Evolutionary conservation across 2,797 vertebrate species (phyloP), one percentile per base, ranked within the genome.

Genomic region (Lates japonicus): DNA sequence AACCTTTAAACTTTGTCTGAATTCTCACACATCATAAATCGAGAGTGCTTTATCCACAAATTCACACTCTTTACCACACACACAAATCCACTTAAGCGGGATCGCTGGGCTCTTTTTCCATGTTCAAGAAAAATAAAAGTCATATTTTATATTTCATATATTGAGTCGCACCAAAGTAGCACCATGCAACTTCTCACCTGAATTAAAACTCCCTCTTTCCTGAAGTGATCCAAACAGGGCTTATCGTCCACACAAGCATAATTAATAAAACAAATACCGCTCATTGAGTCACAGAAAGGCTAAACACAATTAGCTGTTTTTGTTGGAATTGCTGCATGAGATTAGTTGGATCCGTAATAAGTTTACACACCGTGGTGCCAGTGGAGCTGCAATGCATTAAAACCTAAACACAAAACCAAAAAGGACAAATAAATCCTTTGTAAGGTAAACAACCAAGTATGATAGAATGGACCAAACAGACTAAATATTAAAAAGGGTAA

Each of bases 181-280:
- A 65, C 42, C 35, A 71, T 13, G 8, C 12, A 33, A 70, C 54
- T 60, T 76, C 22, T 48, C 55, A 59, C 52, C 41, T 42, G 72
- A 13, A 63, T 16, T 29, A 42, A 52, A 74, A 63, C 60, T n/a
- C 51, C 51, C 44, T 19, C 67, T 66, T 29, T 70, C 33, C 55
- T 57, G 25, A 71, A 72, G 76, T 35, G 37, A 78, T 74, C 74
- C 73, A 82, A 89, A 74, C 77, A 48, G 49, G 66, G 46, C 82
- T 76, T 84, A 72, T 80, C 37, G 20, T 88, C 77, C 76, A 90
- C 70, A 90, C 78, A 77, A 76, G 69, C 49, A 35, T 80, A 90
- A 93, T 92, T 93, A 92, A 92, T 87, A 89, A 93, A 93, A 92
- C 86, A 93, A 94, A 95, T 80, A 87, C 59, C 84, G 61, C 48